Conservation (phyloP, 2,797 vertebrate species). For the Mallotus villosus region DNA sequence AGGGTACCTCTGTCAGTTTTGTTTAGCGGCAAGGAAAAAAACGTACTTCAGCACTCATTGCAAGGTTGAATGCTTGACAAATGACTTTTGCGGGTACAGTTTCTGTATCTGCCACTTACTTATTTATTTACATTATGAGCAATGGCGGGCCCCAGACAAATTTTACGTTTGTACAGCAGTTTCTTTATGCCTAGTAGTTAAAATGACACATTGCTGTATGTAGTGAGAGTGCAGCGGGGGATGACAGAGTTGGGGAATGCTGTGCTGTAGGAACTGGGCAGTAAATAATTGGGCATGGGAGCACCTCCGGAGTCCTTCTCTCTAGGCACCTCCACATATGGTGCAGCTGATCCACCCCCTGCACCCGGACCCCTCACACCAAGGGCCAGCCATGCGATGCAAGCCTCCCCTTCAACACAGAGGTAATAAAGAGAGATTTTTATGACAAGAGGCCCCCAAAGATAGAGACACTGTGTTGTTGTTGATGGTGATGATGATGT, state of each 20-base stretch:
- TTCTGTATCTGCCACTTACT: conserved; percentile 42
- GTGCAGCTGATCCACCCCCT: conserved; percentile 23
- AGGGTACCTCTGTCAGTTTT: background rate
- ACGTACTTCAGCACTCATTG: conserved; percentile 14
- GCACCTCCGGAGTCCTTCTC: conserved; percentile 37
- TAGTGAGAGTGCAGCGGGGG: conserved; percentile 35
- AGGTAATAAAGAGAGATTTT: conserved; percentile 42
- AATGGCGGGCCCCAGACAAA: conserved; percentile 36
- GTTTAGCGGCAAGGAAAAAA: conserved; percentile 22
- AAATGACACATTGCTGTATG: conserved; percentile 48
- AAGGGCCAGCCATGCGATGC: conserved; percentile 21
- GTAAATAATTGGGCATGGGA: conserved; percentile 58
- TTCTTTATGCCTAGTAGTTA: conserved; percentile 39
- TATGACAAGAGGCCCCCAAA: background rate
- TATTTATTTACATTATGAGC: conserved; percentile 50
- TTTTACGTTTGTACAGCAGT: conserved; percentile 36
- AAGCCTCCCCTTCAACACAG: conserved; percentile 21
- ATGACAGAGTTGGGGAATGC: conserved; percentile 45
- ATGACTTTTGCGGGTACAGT: conserved; percentile 34
- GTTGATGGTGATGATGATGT: conserved; percentile 4
- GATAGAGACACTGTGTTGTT: background rate
- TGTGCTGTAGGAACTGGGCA: conserved; percentile 52
- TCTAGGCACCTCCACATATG: conserved; percentile 27
- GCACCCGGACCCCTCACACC: conserved; percentile 10
- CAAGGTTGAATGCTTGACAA: conserved; percentile 40